Evolutionary conservation across 2,888 invertebrate genomes (phyloP).

Genomic region (Pherbina coryleti): DNA sequence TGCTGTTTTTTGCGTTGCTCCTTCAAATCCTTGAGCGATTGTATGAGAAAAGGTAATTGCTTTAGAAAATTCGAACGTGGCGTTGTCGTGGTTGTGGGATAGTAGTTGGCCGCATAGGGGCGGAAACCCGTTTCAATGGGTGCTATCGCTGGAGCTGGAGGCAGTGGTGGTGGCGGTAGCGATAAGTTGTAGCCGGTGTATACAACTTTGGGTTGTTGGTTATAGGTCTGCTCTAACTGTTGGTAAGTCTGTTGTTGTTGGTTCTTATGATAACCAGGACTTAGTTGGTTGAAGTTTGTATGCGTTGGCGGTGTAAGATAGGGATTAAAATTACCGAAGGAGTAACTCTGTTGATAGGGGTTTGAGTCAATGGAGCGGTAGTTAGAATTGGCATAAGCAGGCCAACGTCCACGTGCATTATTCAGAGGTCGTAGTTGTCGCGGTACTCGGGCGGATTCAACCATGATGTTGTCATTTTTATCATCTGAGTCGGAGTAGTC

Average conservation of each 20-base stretch:
- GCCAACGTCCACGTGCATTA: conserved; percentile 51
- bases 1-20: conserved; percentile 62
- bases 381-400: conserved; percentile 45
- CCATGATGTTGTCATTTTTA: conserved; percentile 53
- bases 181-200: conserved; percentile 61
- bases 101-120: conserved; percentile 59
- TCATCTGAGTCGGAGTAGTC: conserved; percentile 44
- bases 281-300: conserved; percentile 55
- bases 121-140: conserved; percentile 57
- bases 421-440: conserved; percentile 60
- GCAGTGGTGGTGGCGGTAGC: conserved; percentile 56
- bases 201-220: conserved; percentile 55
- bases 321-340: conserved; percentile 63
- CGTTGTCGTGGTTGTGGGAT: conserved; percentile 46
- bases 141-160: not conserved
- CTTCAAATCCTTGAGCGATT: conserved; percentile 63
- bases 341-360: conserved; percentile 52
- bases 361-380: conserved; percentile 60
- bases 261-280: conserved; percentile 48
- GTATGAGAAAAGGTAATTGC: conserved; percentile 61
- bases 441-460: conserved; percentile 60
- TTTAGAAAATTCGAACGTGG: conserved; percentile 50
- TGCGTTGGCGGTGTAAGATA: conserved; percentile 61
- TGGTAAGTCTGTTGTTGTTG: conserved; percentile 39
- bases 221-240: conserved; percentile 27